phyloP scores from a whole-genome alignment of 2,113 vertebrate genomes.

The Alethe castanea region DNA sequence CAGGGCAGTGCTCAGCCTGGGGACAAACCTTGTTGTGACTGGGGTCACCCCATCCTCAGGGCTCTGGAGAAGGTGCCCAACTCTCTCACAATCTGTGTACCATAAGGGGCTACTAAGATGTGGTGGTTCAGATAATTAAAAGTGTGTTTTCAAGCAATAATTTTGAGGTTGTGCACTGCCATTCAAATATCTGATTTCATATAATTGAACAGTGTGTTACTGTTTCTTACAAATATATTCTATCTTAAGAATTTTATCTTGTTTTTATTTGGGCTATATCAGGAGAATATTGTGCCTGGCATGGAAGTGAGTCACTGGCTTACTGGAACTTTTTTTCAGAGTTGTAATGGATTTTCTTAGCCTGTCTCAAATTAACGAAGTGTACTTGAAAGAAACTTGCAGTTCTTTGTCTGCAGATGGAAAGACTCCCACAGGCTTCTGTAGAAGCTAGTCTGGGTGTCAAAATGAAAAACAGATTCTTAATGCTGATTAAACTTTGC shows the following conservation, averaged over 20 bases:
- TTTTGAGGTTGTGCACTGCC: not conserved
- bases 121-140: constrained; percentile 15
- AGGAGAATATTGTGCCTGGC: not conserved
- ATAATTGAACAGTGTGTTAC: not conserved
- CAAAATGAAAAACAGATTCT: not conserved
- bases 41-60: not conserved
- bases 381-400: not conserved
- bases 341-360: constrained; percentile 21
- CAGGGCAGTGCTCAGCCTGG: not conserved
- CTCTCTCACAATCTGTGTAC: not conserved
- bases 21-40: not conserved
- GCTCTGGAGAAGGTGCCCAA: not conserved
- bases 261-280: not conserved
- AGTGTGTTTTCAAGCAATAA: not conserved
- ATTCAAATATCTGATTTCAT: constrained; percentile 30
- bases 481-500: not conserved
- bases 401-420: constrained; percentile 2
- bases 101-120: not conserved
- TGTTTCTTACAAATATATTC: not conserved
- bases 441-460: not conserved
- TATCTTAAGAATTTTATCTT: constrained; percentile 3
- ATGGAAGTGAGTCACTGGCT: not conserved
- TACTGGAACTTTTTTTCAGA: not conserved
- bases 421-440: not conserved
- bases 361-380: constrained; percentile 11